These are phyloP conservation scores for Morpho helenor DNA, from an alignment of 2,888 invertebrate species.

Conservation along the genomic window DNA sequence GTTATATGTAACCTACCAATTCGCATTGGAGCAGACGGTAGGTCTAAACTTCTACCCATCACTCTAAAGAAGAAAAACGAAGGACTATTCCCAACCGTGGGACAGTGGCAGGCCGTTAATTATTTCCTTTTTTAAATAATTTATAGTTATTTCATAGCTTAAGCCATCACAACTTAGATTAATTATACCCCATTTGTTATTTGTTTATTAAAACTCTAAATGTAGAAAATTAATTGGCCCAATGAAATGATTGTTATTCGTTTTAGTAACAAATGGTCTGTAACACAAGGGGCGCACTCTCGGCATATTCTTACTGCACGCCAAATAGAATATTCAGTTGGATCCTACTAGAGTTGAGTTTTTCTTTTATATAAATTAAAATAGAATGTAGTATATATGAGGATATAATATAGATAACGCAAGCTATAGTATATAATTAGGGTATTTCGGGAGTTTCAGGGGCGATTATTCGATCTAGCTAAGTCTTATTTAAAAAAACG, in stretches of 20 bases:
- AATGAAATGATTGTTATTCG: slow-evolving; percentile 30
- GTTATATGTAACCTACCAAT: not conserved
- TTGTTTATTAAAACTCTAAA: too few species aligned
- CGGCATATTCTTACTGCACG: slow-evolving; percentile 55
- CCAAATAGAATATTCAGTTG: slow-evolving; percentile 63
- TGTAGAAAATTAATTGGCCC: slow-evolving; percentile 25
- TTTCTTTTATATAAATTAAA: not conserved
- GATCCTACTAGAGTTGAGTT: slow-evolving; percentile 34
- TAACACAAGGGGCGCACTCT: slow-evolving; percentile 33
- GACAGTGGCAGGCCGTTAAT: too few species aligned
- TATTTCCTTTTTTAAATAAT: too few species aligned
- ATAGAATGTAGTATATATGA: not conserved
- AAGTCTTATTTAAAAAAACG: too few species aligned
- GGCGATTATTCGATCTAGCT: too few species aligned
- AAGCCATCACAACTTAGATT: too few species aligned
- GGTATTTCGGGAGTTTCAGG: too few species aligned
- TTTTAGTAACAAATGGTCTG: slow-evolving; percentile 31
- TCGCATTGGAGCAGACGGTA: not conserved
- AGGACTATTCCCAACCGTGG: too few species aligned
- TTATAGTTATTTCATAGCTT: too few species aligned
- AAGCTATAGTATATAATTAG: too few species aligned
- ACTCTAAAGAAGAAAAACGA: too few species aligned
- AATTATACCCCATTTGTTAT: too few species aligned
- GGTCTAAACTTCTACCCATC: not conserved
- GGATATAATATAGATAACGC: not conserved